Percentiles rank a stretch among this genome's conserved stretches.
These are phyloP conservation scores for Omphaloscelis lunosa DNA, from an alignment of 2,888 invertebrate genomes.

Conservation along the genomic window DNA sequence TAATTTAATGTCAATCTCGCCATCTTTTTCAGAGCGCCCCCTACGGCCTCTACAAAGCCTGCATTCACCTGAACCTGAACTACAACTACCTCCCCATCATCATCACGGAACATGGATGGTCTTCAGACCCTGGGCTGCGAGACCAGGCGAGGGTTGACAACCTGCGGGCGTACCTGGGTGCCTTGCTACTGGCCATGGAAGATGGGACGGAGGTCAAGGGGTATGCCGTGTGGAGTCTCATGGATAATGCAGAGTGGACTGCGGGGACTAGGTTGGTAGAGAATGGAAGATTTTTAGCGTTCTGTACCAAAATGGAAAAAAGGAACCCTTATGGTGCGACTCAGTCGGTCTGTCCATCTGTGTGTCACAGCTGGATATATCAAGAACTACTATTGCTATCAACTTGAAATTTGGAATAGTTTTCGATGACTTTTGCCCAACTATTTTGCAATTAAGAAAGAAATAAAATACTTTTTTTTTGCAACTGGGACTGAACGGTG, in stretches of 20 bases:
- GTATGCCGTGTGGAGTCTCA: constrained; percentile 92
- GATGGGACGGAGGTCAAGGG: constrained; percentile 88
- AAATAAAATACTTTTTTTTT: too few species aligned
- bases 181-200: constrained; percentile 86
- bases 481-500: too few species aligned
- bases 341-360: too few species aligned
- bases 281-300: too few species aligned
- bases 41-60: constrained; percentile 82
- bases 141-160: constrained; percentile 85
- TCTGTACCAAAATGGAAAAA: too few species aligned
- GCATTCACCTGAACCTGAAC: constrained; percentile 77
- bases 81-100: constrained; percentile 80
- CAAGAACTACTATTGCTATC: too few species aligned
- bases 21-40: constrained; percentile 78
- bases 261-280: constrained; percentile 88
- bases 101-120: constrained; percentile 92
- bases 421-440: too few species aligned
- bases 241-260: constrained; percentile 93
- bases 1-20: not conserved
- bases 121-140: constrained; percentile 81
- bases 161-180: constrained; percentile 83
- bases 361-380: too few species aligned
- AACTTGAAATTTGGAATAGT: too few species aligned
- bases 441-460: too few species aligned
- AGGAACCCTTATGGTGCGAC: too few species aligned